These are phyloP conservation scores for Oxyteleia sp. DNA, from an alignment of 2,888 invertebrate genomes.

Conservation along the genomic window DNA sequence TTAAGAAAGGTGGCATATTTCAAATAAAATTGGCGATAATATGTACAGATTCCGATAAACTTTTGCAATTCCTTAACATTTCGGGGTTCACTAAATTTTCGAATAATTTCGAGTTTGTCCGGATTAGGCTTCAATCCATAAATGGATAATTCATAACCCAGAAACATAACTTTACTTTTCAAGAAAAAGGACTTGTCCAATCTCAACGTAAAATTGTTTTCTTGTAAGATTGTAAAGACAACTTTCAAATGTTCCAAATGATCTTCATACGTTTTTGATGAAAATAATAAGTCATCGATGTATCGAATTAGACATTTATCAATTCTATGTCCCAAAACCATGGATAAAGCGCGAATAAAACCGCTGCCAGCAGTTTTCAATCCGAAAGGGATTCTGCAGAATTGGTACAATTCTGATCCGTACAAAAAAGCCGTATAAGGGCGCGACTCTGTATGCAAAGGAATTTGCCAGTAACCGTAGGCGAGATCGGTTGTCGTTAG, in stretches of 20 bases:
- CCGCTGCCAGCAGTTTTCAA: too few species aligned
- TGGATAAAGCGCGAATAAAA: too few species aligned
- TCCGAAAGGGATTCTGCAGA: too few species aligned
- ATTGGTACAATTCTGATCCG: too few species aligned
- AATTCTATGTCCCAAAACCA: too few species aligned
- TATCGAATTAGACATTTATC: too few species aligned
- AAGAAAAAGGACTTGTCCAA: too few species aligned
- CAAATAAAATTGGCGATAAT: conserved; percentile 10
- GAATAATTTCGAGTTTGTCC: neutral
- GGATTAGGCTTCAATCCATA: neutral
- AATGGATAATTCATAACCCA: neutral
- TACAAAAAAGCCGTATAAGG: conserved; percentile 71
- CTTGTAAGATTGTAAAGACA: conserved; percentile 7
- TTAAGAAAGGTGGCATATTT: neutral
- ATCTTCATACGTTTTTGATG: too few species aligned
- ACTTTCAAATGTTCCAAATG: too few species aligned
- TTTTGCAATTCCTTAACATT: conserved; percentile 8
- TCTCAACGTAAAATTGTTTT: conserved; percentile 12
- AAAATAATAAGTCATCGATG: too few species aligned
- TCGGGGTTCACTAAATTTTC: neutral
- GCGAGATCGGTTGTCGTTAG: conserved; percentile 74
- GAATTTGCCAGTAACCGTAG: conserved; percentile 75
- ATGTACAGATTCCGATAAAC: neutral
- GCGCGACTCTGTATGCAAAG: conserved; percentile 45
- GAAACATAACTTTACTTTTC: neutral